phyloP scores from a whole-genome alignment of 2,797 vertebrate species.

The Chelon auratus region DNA sequence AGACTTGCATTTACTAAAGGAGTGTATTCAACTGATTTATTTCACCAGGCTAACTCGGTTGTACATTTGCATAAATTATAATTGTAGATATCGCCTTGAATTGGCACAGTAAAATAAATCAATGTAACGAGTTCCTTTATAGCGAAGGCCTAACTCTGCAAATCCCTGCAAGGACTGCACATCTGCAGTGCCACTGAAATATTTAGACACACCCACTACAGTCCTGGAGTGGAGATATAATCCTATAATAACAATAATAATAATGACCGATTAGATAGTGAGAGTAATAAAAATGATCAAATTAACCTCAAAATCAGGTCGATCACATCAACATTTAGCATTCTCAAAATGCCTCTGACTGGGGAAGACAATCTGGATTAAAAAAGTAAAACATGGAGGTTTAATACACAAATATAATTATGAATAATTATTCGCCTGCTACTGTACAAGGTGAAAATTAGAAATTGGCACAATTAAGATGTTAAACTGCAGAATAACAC shows the following conservation, averaged over 20 bases:
- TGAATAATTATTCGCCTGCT: conserved; percentile 17
- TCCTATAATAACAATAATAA: conserved; percentile 38
- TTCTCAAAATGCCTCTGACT: conserved; percentile 2
- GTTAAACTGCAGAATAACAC: conserved; percentile 1
- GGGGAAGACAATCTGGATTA: neutral
- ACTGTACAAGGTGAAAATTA: conserved; percentile 7
- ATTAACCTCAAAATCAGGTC: conserved; percentile 41
- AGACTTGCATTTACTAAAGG: conserved; percentile 39
- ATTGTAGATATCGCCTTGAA: conserved; percentile 58
- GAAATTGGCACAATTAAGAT: neutral
- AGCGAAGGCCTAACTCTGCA: conserved; percentile 34
- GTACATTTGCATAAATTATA: conserved; percentile 61
- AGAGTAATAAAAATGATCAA: conserved; percentile 18
- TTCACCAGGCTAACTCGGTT: conserved; percentile 42
- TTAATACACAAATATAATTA: neutral
- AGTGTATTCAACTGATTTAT: conserved; percentile 52
- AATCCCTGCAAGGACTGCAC: conserved; percentile 27
- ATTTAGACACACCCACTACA: conserved; percentile 26
- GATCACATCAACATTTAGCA: conserved; percentile 27
- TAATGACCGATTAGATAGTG: conserved; percentile 23
- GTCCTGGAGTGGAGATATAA: conserved; percentile 13
- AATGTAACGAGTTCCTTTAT: conserved; percentile 29
- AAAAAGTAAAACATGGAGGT: neutral
- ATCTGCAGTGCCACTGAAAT: conserved; percentile 43
- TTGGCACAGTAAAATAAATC: conserved; percentile 58